phyloP scores from a whole-genome alignment of 2,888 invertebrate genomes.

The Nomada goodeniana region DNA sequence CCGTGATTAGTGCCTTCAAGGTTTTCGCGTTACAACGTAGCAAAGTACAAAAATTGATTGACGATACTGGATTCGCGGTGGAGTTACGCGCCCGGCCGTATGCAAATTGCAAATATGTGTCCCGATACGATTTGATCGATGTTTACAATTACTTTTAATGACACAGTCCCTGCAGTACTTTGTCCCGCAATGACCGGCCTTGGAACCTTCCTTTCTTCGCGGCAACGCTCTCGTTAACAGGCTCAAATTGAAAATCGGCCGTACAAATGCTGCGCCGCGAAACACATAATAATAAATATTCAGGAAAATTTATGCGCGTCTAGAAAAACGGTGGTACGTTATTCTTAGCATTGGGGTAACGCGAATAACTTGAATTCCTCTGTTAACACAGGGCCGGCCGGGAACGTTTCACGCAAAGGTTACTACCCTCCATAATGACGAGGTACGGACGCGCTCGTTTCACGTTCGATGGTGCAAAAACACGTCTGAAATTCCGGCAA shows the following conservation, averaged over 20 bases:
- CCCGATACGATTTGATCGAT: conserved; percentile 53
- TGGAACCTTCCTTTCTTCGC: neutral
- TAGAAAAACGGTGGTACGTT: neutral
- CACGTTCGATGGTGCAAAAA: neutral
- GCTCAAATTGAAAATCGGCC: conserved; percentile 35
- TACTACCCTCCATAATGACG: neutral
- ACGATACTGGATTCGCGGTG: conserved; percentile 41
- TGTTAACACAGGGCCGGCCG: neutral
- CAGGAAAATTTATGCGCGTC: neutral
- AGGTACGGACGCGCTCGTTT: neutral
- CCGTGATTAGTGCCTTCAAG: conserved; percentile 62
- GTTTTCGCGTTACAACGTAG: conserved; percentile 42
- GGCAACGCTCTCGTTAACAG: conserved; percentile 3
- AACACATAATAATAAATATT: neutral
- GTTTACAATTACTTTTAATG: conserved; percentile 59
- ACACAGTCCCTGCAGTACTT: conserved; percentile 20
- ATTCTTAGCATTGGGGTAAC: neutral
- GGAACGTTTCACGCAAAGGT: neutral
- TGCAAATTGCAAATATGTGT: conserved; percentile 55
- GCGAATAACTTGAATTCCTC: neutral
- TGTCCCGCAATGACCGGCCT: conserved; percentile 19
- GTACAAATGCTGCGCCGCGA: neutral
- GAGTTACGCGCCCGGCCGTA: conserved; percentile 57
- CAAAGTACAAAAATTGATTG: conserved; percentile 47
- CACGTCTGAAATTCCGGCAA: neutral